A percentile compares a stretch with the other conserved stretches of the same genome.
Evolutionary conservation across 2,113 vertebrate genomes (phyloP).

Genomic region (Origma solitaria): DNA sequence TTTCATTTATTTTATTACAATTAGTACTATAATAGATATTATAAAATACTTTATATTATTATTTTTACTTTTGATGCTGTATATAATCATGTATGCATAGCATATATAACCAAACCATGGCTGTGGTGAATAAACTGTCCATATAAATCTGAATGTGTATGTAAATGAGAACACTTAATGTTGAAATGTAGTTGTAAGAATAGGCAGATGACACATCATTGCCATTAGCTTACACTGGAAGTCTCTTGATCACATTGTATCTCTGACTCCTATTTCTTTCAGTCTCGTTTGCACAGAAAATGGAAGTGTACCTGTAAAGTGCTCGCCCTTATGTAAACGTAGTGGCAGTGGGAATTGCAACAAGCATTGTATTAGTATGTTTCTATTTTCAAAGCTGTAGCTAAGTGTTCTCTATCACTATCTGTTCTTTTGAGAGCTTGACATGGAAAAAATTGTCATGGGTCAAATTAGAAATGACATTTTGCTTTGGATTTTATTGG

Average conservation of each 20-base stretch:
- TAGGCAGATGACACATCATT: not conserved
- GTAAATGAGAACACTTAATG: not conserved
- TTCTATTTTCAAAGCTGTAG: not conserved
- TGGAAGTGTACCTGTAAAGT: not conserved
- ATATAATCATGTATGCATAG: not conserved
- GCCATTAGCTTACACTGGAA: not conserved
- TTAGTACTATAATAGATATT: not conserved
- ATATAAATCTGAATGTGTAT: not conserved
- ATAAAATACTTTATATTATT: not conserved
- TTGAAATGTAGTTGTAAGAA: not conserved
- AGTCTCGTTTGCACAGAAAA: not conserved
- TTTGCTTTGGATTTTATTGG: not conserved
- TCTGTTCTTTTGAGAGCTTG: not conserved
- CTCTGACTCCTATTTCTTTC: not conserved
- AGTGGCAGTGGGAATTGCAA: not conserved
- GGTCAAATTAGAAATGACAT: not conserved
- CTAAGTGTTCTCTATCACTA: not conserved
- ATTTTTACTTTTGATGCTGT: not conserved
- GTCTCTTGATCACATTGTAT: not conserved
- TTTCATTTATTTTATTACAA: not conserved
- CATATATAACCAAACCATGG: not conserved
- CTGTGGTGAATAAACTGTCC: not conserved
- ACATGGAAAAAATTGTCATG: not conserved
- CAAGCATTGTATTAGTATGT: not conserved
- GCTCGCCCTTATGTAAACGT: accelerated